Evolutionary conservation across 2,113 vertebrate genomes (phyloP).

Genomic region (Lamprotornis superbus): DNA sequence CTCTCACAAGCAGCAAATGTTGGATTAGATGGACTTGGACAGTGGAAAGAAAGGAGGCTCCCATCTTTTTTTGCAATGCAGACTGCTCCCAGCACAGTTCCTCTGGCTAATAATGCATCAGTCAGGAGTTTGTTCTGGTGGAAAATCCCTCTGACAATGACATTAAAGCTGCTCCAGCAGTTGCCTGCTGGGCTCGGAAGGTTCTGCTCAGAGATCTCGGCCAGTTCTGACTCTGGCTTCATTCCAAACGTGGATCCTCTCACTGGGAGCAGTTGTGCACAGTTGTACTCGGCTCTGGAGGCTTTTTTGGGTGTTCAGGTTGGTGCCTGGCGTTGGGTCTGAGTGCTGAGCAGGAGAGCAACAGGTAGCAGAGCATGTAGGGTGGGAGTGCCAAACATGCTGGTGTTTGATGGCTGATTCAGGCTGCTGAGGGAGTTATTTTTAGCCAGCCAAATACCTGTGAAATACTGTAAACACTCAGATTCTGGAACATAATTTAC

Average conservation of each 20-base stretch:
- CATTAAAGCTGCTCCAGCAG: not conserved
- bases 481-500: not conserved
- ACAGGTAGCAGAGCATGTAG: not conserved
- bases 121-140: not conserved
- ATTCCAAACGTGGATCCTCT: not conserved
- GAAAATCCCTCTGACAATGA: not conserved
- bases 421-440: not conserved
- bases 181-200: not conserved
- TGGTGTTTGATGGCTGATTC: not conserved
- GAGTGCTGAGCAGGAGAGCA: not conserved
- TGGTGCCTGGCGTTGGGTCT: rapidly evolving
- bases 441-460: not conserved
- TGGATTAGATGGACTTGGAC: not conserved
- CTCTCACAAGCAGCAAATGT: not conserved
- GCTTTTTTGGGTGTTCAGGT: not conserved
- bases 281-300: not conserved
- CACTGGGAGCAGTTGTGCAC: not conserved
- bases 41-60: not conserved
- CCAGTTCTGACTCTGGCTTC: not conserved
- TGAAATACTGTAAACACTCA: not conserved
- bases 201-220: not conserved
- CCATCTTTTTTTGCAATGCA: not conserved
- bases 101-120: not conserved
- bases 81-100: not conserved
- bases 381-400: not conserved